Conservation (phyloP, 2,113 vertebrate genomes). For the Pseudorasbora parva region DNA sequence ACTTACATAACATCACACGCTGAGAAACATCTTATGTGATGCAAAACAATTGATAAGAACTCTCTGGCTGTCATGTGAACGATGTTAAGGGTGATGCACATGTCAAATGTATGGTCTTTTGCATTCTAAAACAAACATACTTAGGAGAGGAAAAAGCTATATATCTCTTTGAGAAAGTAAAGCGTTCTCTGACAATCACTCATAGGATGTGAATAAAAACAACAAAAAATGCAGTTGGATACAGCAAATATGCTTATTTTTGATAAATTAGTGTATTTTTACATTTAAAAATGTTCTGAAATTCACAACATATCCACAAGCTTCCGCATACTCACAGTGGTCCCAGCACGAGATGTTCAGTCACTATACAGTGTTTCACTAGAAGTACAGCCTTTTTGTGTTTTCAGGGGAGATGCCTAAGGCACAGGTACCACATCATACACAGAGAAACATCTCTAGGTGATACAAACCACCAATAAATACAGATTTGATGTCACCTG, state of each 20-base stretch:
- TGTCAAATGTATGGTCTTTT: not conserved
- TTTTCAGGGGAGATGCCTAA: conserved; percentile 21
- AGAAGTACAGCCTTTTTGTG: conserved; percentile 12
- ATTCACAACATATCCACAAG: not conserved
- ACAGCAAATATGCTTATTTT: not conserved
- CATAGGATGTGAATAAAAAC: not conserved
- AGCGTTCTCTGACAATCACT: not conserved
- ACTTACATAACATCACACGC: conserved; percentile 17
- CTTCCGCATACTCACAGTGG: not conserved
- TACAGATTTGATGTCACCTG: conserved; percentile 1
- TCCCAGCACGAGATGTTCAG: not conserved
- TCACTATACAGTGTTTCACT: not conserved
- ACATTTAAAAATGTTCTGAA: not conserved
- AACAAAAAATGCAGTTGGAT: not conserved
- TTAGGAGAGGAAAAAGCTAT: not conserved
- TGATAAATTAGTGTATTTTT: not conserved
- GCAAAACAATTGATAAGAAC: not conserved
- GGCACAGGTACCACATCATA: conserved; percentile 12
- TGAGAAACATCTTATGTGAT: conserved; percentile 3
- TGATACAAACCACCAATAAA: conserved; percentile 25
- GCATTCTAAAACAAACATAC: not conserved
- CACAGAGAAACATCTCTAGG: not conserved
- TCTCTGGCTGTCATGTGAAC: conserved; percentile 19
- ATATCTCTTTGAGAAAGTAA: not conserved
- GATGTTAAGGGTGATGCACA: not conserved